These are phyloP conservation scores for Tympanuchus pallidicinctus DNA, from an alignment of 2,113 vertebrate species.

Conservation along the genomic window DNA sequence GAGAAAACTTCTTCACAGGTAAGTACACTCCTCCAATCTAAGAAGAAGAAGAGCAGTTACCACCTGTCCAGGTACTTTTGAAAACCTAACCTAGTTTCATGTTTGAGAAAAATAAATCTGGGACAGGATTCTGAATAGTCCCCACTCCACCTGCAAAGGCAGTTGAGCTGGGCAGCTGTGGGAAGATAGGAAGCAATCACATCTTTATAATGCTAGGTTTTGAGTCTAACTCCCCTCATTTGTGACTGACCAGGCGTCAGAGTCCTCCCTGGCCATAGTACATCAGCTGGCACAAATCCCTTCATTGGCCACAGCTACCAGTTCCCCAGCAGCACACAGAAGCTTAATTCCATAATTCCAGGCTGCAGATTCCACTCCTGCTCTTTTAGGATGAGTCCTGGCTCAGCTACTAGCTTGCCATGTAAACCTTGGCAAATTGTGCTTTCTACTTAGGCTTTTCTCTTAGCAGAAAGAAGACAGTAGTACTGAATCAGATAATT, in stretches of 20 bases:
- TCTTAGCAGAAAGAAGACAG: neutral
- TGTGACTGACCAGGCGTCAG: neutral
- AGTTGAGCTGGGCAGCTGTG: neutral
- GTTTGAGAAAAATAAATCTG: neutral
- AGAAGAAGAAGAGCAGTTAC: neutral
- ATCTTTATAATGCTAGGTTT: neutral
- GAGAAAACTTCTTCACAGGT: neutral
- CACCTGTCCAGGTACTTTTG: neutral
- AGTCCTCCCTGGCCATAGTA: neutral
- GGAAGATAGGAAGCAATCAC: neutral
- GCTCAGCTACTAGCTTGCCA: neutral
- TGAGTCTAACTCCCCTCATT: neutral
- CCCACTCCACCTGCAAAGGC: neutral
- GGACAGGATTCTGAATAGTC: neutral
- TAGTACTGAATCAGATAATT: neutral
- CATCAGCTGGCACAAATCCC: neutral
- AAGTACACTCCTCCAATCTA: neutral
- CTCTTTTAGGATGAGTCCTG: neutral
- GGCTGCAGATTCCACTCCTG: neutral
- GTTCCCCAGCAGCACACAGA: fast-evolving
- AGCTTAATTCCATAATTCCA: neutral
- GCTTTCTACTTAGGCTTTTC: neutral
- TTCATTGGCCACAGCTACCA: neutral
- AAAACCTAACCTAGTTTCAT: neutral
- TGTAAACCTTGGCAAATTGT: neutral